Evolutionary conservation across 2,113 vertebrate genomes (phyloP), one percentile per base, ranked within the genome.

Genomic region (Labrus mixtus): DNA sequence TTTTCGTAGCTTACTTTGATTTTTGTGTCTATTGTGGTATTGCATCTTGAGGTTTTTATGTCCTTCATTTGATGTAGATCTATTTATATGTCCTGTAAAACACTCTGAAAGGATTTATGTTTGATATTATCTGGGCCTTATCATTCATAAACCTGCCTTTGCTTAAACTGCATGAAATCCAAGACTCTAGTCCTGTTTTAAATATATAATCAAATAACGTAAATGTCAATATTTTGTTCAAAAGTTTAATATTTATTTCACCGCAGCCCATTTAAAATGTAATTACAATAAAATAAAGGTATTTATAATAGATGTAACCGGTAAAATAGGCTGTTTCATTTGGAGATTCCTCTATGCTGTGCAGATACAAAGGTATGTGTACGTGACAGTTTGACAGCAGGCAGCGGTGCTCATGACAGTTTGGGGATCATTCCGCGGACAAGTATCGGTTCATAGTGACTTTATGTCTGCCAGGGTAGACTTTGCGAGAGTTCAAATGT

Each of bases 371-470:
- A 48, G 69, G 58, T 4, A 33, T 54, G 58, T 54, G 20, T 7
- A 39, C 20, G 6, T 39, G 57, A 43, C 57, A 20, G 37, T 19
- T 5, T 56, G 53, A 77, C 68, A 72, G 57, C 51, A 16, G 62
- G 12, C 50, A 29, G 50, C 20, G 7, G 55, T 23, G 57, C 53
- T 48, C 55, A 10, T 68, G 63, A 62, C 50, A 60, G 25, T 41
- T 56, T 17, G 9, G 22, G n/a, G 39, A 53, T 45, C 13, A 13
- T 46, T 48, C 33, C 57, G 1, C 15, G 37, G 36, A 55, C 13
- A 22, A 11, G 15, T 33, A 16, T 55, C 19, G 23, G 41, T 23
- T 36, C 0, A 13, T 20, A 33, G 50, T 25, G 54, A 59, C 20
- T 61, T 53, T 57, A 36, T 39, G 6, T 11, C 39, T 16, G 4